Evolutionary conservation across 2,888 invertebrate species (phyloP), one percentile per base, ranked within the genome.

Genomic region (Anagyrus pseudococci): DNA sequence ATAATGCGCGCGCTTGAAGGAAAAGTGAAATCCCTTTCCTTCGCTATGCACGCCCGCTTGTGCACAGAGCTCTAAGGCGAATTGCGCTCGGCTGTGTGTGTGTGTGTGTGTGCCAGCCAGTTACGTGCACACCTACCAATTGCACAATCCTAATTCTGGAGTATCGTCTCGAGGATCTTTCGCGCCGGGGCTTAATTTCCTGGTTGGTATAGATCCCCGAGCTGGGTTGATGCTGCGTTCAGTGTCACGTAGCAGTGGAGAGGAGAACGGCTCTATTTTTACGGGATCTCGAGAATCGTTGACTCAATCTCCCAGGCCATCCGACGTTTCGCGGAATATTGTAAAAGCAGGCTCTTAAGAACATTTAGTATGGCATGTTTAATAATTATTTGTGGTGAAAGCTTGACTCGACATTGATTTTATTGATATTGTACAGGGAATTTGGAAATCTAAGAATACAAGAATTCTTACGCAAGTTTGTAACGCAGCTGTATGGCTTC

Each of bases 91-190:
- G 40, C 40, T 49, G 20, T 22, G 33, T 49, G 49, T 33, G 13
- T 43, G 2, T 20, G 20, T 10, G 23, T 44, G 46, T 33, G 44
- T 55, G 46, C 55, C 46, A 47, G 48, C 44, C n/a, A n/a, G 59
- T 53, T 60, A 60, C 60, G 54, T 60, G 54, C 60, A 54, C 64
- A 52, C 60, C 60, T 57, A 64, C 64, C 41, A 64, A 60, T 64
- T 64, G 60, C 64, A 53, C 64, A 64, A 64, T 58, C 33, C 56
- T 60, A 53, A 60, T 57, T 53, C 60, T 48, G 47, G 50, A 48
- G 63, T 55, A 59, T 64, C 63, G 59, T 59, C 63, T 52, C 50
- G 58, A 2, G 25, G 41, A 63, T 63, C 49, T 48, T 64, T 64
- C 55, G 55, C 49, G 10, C 33, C 22, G 37, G 2, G 19, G 22